A percentile compares a stretch with the other conserved stretches of the same genome.
Evolutionary conservation across 2,888 invertebrate species (phyloP).

Genomic region (Sturmia bella): DNA sequence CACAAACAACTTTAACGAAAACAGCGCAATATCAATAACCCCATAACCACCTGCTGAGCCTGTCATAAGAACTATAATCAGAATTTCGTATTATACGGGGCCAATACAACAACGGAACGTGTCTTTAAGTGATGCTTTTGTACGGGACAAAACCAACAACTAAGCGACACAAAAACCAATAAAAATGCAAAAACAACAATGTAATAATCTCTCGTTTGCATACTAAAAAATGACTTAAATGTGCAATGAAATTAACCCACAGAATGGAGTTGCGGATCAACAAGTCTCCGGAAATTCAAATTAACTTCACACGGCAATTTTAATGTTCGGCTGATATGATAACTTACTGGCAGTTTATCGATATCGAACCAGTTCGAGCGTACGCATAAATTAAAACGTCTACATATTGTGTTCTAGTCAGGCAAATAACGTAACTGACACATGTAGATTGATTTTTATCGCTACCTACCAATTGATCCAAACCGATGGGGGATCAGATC

Average conservation of each 20-base stretch:
- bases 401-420: too few relatives aligned
- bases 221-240: slow-evolving; percentile 21
- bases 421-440: too few relatives aligned
- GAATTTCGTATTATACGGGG: slow-evolving; percentile 43
- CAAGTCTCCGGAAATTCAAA: not conserved
- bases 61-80: slow-evolving; percentile 75
- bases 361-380: too few relatives aligned
- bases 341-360: too few relatives aligned
- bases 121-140: slow-evolving; percentile 51
- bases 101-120: slow-evolving; percentile 50
- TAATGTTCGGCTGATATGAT: too few relatives aligned
- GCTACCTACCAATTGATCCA: too few relatives aligned
- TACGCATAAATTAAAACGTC: too few relatives aligned
- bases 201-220: slow-evolving; percentile 54
- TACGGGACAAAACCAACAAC: slow-evolving; percentile 27
- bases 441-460: too few relatives aligned
- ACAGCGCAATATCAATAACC: slow-evolving; percentile 62
- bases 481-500: too few relatives aligned
- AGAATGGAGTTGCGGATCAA: not conserved
- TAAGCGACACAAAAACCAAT: slow-evolving; percentile 9
- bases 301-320: too few relatives aligned
- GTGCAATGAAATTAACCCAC: slow-evolving; percentile 38
- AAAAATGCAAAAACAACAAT: slow-evolving; percentile 11
- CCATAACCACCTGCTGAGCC: slow-evolving; percentile 75
- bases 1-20: slow-evolving; percentile 41